Conservation (phyloP, 2,113 vertebrate species). For the Varanus salvator region DNA sequence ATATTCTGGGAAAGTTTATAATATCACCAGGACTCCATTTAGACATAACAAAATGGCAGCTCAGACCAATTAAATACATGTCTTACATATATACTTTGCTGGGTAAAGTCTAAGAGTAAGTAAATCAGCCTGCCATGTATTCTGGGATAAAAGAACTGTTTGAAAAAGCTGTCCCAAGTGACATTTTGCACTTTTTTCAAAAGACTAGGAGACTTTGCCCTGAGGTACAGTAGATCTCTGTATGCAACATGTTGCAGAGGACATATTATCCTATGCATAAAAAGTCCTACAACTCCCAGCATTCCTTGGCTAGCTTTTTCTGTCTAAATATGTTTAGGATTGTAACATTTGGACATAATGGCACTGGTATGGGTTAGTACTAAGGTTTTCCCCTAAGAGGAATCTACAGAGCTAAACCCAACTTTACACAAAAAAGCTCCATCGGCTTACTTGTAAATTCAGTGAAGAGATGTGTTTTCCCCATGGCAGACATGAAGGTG, state of each 20-base stretch:
- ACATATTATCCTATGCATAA: no score
- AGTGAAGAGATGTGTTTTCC: neutral
- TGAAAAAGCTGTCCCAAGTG: no score
- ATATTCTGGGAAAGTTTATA: neutral
- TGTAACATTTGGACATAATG: neutral
- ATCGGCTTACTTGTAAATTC: constrained; percentile 23
- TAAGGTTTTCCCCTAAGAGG: neutral
- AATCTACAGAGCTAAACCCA: neutral
- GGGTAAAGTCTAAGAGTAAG: no score
- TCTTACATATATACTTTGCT: no score
- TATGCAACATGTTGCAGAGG: no score
- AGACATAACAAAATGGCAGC: neutral
- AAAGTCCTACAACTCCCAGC: no score
- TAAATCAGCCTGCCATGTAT: no score
- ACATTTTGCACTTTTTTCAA: neutral
- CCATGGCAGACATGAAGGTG: constrained; percentile 1
- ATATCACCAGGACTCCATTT: neutral
- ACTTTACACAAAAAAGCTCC: neutral
- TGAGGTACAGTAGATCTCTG: no score
- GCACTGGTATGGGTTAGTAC: neutral
- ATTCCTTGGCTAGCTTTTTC: no score
- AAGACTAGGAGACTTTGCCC: no score
- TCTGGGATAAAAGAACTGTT: no score
- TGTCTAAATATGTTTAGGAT: no score
- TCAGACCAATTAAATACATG: neutral